These are phyloP conservation scores for Epicauta chinensis DNA, from an alignment of 1,140 invertebrate species.

Conservation along the genomic window DNA sequence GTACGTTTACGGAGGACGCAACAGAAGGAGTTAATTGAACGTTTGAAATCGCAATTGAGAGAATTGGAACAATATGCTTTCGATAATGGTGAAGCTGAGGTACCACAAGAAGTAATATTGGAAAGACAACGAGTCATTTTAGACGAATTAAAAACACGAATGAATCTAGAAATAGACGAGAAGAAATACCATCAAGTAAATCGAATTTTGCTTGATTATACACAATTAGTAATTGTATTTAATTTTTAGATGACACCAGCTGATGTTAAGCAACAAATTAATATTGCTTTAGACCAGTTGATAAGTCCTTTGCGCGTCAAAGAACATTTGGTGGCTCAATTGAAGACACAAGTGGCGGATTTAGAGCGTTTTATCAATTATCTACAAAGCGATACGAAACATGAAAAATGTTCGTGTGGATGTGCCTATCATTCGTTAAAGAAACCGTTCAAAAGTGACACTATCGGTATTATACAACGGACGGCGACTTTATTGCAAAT, in stretches of 20 bases:
- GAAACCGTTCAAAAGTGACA: constrained; percentile 44
- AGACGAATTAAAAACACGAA: constrained; percentile 67
- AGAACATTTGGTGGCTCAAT: constrained; percentile 87
- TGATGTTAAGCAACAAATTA: constrained; percentile 57
- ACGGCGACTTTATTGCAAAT: constrained; percentile 84
- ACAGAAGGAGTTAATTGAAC: constrained; percentile 80
- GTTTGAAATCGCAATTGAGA: constrained; percentile 86
- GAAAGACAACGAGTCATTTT: constrained; percentile 86
- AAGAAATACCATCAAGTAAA: constrained; percentile 54
- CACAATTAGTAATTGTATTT: constrained; percentile 1
- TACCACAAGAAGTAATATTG: constrained; percentile 75
- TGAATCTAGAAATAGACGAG: constrained; percentile 70
- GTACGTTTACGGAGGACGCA: constrained; percentile 61
- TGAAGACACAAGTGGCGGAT: constrained; percentile 95
- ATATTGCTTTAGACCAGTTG: constrained; percentile 66
- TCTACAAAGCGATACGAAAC: constrained; percentile 69
- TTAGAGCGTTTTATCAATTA: constrained; percentile 96
- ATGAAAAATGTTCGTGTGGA: constrained; percentile 54
- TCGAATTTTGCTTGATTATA: not conserved
- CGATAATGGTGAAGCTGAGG: constrained; percentile 73
- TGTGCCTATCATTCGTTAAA: constrained; percentile 54
- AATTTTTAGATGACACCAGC: constrained; percentile 47
- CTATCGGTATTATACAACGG: constrained; percentile 70
- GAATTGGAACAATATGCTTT: constrained; percentile 94
- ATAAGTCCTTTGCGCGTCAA: constrained; percentile 94